phyloP scores from a whole-genome alignment of 2,797 vertebrate genomes.

The Leuciscus waleckii region DNA sequence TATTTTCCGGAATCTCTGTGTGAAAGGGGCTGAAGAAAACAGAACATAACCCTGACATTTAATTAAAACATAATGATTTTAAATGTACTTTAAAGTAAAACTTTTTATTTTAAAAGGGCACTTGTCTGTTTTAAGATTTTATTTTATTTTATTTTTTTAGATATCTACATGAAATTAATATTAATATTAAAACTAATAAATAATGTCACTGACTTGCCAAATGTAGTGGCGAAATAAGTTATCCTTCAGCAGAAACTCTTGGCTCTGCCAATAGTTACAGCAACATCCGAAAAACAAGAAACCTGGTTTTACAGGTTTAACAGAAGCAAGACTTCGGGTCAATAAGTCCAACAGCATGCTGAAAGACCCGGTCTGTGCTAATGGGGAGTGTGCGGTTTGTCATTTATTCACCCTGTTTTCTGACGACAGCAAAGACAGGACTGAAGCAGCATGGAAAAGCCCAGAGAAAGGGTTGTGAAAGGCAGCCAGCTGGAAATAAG shows the following conservation, averaged over 20 bases:
- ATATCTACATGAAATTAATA: neutral
- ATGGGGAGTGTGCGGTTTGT: conserved; percentile 41
- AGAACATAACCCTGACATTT: too few species aligned
- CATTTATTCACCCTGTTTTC: conserved; percentile 37
- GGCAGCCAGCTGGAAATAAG: conserved; percentile 28
- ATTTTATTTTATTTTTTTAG: too few species aligned
- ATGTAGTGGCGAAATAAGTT: conserved; percentile 49
- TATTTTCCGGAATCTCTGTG: too few species aligned
- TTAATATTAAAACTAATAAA: conserved; percentile 2
- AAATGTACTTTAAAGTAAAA: neutral
- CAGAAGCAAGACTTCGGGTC: conserved; percentile 41
- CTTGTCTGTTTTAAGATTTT: neutral
- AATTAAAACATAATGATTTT: neutral
- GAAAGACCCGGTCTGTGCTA: conserved; percentile 54
- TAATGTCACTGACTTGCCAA: neutral
- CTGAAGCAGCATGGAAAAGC: conserved; percentile 50
- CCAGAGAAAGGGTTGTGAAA: conserved; percentile 24
- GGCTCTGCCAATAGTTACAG: conserved; percentile 25
- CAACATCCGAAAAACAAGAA: conserved; percentile 18
- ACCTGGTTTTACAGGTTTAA: conserved; percentile 32
- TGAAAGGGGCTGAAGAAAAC: too few species aligned
- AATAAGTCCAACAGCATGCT: conserved; percentile 44
- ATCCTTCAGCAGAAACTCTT: conserved; percentile 44
- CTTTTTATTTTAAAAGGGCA: neutral
- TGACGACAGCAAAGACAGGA: conserved; percentile 14